Evolutionary conservation across 1,140 invertebrate species (phyloP).

Genomic region (Saccostrea echinata): DNA sequence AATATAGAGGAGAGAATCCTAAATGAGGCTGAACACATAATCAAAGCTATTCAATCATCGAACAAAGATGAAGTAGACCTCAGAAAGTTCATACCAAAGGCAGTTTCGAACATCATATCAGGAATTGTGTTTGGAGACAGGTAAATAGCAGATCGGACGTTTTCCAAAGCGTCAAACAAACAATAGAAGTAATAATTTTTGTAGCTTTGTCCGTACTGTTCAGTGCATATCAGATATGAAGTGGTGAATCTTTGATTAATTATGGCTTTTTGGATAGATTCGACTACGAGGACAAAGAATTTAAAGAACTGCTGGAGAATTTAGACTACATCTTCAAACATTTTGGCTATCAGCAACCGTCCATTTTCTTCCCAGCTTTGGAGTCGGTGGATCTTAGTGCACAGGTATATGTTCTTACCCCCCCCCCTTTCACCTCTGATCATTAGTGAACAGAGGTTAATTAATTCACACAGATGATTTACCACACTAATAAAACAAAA

Average conservation of each 20-base stretch:
- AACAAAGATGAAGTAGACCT: slow-evolving; percentile 43
- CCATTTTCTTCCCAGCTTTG: slow-evolving; percentile 58
- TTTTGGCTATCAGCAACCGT: slow-evolving; percentile 50
- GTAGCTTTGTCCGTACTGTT: no score
- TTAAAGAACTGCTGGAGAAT: slow-evolving; percentile 47
- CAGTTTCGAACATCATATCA: slow-evolving; percentile 63
- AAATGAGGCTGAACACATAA: slow-evolving; percentile 49
- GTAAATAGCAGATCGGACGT: background rate
- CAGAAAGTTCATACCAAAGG: slow-evolving; percentile 51
- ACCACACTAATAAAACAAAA: no score
- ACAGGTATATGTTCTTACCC: background rate
- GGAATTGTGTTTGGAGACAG: slow-evolving; percentile 61
- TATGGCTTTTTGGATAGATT: slow-evolving; percentile 37
- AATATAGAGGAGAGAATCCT: slow-evolving; percentile 60
- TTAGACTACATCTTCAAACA: slow-evolving; percentile 57
- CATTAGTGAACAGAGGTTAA: background rate
- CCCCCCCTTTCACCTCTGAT: no score
- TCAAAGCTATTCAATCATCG: background rate
- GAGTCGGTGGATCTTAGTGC: slow-evolving; percentile 33
- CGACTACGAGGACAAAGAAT: slow-evolving; percentile 58
- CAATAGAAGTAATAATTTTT: no score
- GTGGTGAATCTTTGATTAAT: no score
- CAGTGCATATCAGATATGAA: no score
- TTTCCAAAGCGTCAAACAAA: no score
- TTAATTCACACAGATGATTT: no score